phyloP scores from a whole-genome alignment of 2,888 invertebrate genomes.

The Melanargia galathea region DNA sequence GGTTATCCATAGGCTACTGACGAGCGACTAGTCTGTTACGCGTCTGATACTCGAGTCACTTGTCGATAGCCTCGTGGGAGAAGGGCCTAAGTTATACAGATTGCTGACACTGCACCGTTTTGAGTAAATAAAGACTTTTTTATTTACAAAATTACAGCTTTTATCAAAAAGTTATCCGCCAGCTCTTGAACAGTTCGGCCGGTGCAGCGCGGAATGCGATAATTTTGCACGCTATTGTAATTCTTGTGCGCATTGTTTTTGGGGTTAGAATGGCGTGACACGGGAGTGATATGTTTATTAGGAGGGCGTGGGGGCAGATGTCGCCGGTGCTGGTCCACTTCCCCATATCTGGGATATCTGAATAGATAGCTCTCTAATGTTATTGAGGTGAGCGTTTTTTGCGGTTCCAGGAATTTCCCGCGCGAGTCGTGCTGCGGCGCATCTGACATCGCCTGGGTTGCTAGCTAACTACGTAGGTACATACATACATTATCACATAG shows the following conservation, averaged over 20 bases:
- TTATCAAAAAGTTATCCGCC: neutral
- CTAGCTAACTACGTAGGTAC: neutral
- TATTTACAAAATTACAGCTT: neutral
- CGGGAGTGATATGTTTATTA: neutral
- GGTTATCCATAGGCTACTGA: too few relatives aligned
- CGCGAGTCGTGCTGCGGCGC: conserved; percentile 11
- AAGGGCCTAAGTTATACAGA: too few relatives aligned
- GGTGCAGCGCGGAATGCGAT: neutral
- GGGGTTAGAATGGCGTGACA: neutral
- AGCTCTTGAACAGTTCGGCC: neutral
- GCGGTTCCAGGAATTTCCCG: conserved; percentile 44
- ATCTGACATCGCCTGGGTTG: neutral
- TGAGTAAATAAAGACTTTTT: too few relatives aligned
- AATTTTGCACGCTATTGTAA: neutral
- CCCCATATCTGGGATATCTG: conserved; percentile 64
- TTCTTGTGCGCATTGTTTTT: neutral
- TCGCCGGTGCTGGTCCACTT: conserved; percentile 28
- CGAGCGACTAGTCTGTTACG: too few relatives aligned
- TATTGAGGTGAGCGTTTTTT: conserved; percentile 43
- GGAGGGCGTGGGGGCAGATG: neutral
- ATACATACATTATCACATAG: too few relatives aligned
- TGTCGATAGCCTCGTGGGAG: too few relatives aligned
- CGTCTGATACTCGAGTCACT: too few relatives aligned
- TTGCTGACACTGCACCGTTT: too few relatives aligned
- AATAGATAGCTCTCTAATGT: conserved; percentile 69